These are phyloP conservation scores for Ennomos quercinarius DNA, from an alignment of 2,888 invertebrate genomes.

Conservation along the genomic window DNA sequence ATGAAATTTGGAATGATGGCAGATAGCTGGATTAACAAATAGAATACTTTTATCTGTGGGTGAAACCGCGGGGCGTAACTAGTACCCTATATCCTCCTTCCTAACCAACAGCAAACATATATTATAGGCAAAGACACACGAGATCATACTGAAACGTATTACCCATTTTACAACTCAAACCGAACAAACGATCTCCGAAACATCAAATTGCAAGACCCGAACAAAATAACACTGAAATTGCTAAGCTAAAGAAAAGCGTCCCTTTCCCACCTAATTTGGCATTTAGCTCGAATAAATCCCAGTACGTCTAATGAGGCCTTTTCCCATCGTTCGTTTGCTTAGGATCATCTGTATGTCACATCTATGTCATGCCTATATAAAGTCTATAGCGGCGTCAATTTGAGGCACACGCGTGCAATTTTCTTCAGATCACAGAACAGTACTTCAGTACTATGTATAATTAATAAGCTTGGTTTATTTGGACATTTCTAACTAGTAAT, in stretches of 20 bases:
- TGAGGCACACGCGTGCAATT: slow-evolving; percentile 2
- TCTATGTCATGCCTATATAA: slow-evolving; percentile 26
- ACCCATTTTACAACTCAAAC: too few species aligned
- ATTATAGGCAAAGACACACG: too few species aligned
- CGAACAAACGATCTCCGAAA: not conserved
- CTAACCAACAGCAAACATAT: too few species aligned
- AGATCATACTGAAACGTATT: too few species aligned
- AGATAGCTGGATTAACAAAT: too few species aligned
- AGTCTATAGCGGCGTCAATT: slow-evolving; percentile 20
- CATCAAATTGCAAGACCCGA: slow-evolving; percentile 2
- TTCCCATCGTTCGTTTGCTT: slow-evolving; percentile 32
- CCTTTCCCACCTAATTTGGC: slow-evolving; percentile 29
- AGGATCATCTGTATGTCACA: slow-evolving; percentile 32
- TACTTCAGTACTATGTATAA: not conserved
- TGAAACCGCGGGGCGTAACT: too few species aligned
- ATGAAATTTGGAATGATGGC: too few species aligned
- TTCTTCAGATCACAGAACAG: not conserved
- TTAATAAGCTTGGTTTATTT: not conserved
- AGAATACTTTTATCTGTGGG: too few species aligned
- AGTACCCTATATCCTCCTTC: too few species aligned
- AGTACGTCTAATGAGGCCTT: slow-evolving; percentile 26
- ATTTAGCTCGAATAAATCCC: slow-evolving; percentile 29
- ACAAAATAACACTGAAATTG: slow-evolving; percentile 9
- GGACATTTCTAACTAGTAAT: too few species aligned
- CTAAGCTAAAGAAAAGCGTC: slow-evolving; percentile 13